Percentiles rank a stretch among this genome's conserved stretches.
phyloP scores from a whole-genome alignment of 2,113 vertebrate genomes.

The Pedionomus torquatus region DNA sequence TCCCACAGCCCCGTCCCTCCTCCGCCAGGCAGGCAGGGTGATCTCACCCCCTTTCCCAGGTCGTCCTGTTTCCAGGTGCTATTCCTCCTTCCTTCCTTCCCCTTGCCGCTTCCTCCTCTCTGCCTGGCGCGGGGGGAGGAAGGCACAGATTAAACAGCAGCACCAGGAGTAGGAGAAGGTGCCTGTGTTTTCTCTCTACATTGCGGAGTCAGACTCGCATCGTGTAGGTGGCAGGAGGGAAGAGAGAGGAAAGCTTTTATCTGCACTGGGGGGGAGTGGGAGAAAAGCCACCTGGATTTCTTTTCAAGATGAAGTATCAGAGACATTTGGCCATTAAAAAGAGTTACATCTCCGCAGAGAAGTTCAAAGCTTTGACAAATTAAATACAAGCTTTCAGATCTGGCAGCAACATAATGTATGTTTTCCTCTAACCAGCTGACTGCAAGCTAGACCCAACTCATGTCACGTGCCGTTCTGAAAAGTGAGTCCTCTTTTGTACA shows the following conservation, averaged over 20 bases:
- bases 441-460: not conserved
- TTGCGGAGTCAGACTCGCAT: not conserved
- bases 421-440: not conserved
- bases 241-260: not conserved
- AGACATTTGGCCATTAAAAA: not conserved
- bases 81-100: not conserved
- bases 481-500: constrained; percentile 28
- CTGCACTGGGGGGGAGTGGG: not conserved
- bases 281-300: constrained; percentile 19
- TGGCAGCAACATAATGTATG: constrained; percentile 30
- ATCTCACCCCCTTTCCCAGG: not conserved
- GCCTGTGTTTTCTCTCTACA: not conserved
- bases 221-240: not conserved
- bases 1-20: not conserved
- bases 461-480: constrained; percentile 13
- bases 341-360: not conserved
- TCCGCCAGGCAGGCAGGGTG: accelerated
- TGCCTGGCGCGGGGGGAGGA: not conserved
- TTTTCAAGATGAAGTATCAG: not conserved
- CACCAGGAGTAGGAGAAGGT: not conserved
- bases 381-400: constrained; percentile 33
- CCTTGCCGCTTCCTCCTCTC: not conserved
- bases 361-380: constrained; percentile 39
- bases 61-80: not conserved
- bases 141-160: not conserved